These are phyloP conservation scores for Lophius piscatorius DNA, from an alignment of 2,113 vertebrate genomes.

Conservation along the genomic window DNA sequence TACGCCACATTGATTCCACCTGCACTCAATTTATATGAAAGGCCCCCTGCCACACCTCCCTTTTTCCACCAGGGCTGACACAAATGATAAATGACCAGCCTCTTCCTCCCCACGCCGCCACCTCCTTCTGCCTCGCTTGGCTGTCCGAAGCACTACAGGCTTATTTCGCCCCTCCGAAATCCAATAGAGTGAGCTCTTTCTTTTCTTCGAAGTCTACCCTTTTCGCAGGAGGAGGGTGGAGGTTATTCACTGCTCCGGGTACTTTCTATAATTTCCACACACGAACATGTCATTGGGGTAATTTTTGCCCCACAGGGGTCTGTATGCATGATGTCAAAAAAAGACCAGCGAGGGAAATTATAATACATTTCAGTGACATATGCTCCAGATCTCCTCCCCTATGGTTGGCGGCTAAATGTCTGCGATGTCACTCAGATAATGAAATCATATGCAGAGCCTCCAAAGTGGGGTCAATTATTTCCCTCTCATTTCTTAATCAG, in stretches of 20 bases:
- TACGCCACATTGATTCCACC: constrained; percentile 77
- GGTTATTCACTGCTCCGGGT: constrained; percentile 36
- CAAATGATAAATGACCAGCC: constrained; percentile 76
- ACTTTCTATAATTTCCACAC: constrained; percentile 64
- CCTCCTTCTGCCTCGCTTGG: constrained; percentile 51
- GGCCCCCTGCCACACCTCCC: constrained; percentile 38
- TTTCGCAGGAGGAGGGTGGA: neutral
- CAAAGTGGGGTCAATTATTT: constrained; percentile 55
- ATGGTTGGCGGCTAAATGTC: constrained; percentile 44
- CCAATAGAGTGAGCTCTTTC: constrained; percentile 42
- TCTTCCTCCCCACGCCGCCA: constrained; percentile 45
- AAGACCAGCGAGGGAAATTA: constrained; percentile 32
- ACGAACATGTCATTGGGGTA: constrained; percentile 57
- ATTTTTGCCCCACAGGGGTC: constrained; percentile 50
- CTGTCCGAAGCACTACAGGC: constrained; percentile 61
- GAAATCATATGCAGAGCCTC: constrained; percentile 35
- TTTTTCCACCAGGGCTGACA: constrained; percentile 64
- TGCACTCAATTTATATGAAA: constrained; percentile 78
- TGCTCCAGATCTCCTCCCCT: constrained; percentile 17
- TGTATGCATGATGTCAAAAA: constrained; percentile 57
- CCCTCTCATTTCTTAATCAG: constrained; percentile 37
- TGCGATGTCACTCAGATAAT: constrained; percentile 53
- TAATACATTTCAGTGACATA: constrained; percentile 34
- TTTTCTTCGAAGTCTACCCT: neutral
- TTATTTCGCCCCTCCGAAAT: constrained; percentile 63